phyloP scores from a whole-genome alignment of 1,140 invertebrate genomes.

The Ips typographus region DNA sequence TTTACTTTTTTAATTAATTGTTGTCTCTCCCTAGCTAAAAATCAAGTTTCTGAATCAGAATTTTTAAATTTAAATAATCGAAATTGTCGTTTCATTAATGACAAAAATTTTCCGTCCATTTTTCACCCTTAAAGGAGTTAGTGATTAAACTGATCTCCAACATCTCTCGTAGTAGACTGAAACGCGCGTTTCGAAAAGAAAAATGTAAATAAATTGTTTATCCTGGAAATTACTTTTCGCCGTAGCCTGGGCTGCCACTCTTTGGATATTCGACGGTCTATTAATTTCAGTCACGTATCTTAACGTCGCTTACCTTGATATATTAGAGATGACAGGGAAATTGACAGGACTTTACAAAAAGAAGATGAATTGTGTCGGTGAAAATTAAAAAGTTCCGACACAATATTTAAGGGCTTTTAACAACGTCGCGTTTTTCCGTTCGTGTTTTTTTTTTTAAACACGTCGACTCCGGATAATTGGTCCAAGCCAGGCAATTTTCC shows the following conservation, averaged over 20 bases:
- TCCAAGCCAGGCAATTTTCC: background rate
- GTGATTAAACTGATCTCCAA: no score
- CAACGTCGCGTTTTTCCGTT: conserved; percentile 20
- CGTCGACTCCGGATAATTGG: background rate
- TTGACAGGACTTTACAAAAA: conserved; percentile 49
- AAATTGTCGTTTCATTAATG: no score
- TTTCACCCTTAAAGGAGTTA: no score
- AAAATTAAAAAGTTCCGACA: conserved; percentile 43
- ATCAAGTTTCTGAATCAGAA: no score
- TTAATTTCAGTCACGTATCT: conserved; percentile 50
- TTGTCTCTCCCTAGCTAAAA: no score
- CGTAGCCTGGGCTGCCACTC: conserved; percentile 21
- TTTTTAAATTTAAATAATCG: no score
- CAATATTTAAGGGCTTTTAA: conserved; percentile 25
- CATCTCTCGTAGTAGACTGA: no score
- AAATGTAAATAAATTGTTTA: conserved; percentile 43
- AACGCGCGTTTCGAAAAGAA: conserved; percentile 15
- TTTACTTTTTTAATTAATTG: no score
- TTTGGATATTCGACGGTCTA: conserved; percentile 42
- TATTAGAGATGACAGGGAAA: conserved; percentile 49
- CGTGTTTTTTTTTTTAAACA: conserved; percentile 4
- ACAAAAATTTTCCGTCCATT: no score
- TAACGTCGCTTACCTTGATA: conserved; percentile 46
- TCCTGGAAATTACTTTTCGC: conserved; percentile 41
- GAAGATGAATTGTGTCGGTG: conserved; percentile 46